Base-by-base conservation (phyloP, 2,888 invertebrate species). In the Entomobrya multifasciata region DNA sequence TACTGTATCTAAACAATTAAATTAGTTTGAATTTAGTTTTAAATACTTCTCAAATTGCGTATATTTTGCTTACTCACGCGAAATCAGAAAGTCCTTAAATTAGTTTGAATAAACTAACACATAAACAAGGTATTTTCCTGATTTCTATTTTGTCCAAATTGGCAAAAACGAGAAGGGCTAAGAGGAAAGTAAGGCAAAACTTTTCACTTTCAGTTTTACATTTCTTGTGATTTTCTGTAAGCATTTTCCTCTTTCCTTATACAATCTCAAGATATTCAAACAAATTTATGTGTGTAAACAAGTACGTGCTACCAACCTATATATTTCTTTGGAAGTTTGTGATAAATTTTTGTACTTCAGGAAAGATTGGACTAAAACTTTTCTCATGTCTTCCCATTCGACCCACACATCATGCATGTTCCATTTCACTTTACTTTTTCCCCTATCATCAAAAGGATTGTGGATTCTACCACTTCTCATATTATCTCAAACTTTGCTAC, bases 81-180 rank as follows among this genome's bases (percentile, higher is more conserved):
- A 25, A 70, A 47, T 47, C 25, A 47, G 49, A 74, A 72, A 74
- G 55, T 55, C 55, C 55, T 74, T 30, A 55, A 74, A 74, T 74
- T 74, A 55, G 52, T 74, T 52, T 49, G 52, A 72, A 49, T 52
- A 52, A 49, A 72, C 15, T 52, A 72, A 49, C 30, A 27, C n/a
- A 52, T 72, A 49, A 72, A 72, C 55, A 74, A 74, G 74, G 55
- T 74, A 20, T 74, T 74, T 74, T 74, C 30, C 74, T 74, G 3
- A 20, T 60, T 22, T 60, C 8, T 25, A 17, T 11, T 15, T 25
- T 8, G 2, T 4, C n/a, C n/a, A 55, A 74, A 74, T 74, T 74
- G 74, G 74, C 52, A 74, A 49, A 72, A 27, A 15, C 4, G 52
- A n/a, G 52, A 74, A 74, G 74, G n/a, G n/a, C n/a, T n/a, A n/a